Evolutionary conservation across 1,140 invertebrate genomes (phyloP), one percentile per base, ranked within the genome.

Genomic region (Drosophila malerkotliana): DNA sequence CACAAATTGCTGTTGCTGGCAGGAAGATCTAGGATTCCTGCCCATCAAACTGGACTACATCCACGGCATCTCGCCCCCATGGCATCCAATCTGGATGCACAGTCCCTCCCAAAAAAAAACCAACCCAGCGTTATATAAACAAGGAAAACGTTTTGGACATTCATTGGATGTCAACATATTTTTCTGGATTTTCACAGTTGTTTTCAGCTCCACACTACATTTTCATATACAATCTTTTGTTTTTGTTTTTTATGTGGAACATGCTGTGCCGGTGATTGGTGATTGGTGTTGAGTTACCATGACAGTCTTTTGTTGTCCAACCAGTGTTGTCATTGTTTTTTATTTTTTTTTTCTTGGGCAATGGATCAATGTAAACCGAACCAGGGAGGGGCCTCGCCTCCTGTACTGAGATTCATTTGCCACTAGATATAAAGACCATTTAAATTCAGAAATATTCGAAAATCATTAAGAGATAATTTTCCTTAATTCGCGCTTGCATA

Each of bases 141-240:
- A 63, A 64, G 51, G 48, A 69, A 69, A 69, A 57, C 66, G 26
- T 41, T 69, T 59, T 39, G 79, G 60, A 79, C 69, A 85, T 82
- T 85, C 74, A 85, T 85, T 87, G 61, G 79, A 85, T 85, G 81
- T 85, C 81, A 81, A 87, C 78, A 80, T 84, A 85, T 75, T 85
- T 84, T 62, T 72, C 69, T 72, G 49, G 37, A 63, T 41, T 73
- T 69, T 52, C 37, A 37, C 48, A 14, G 12, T 41, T 6, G 41
- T 53, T 66, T 47, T 15, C 15, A 49, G 47, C 7, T 63, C 62
- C 59, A 10, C 48, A 32, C 26, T 7, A 44, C 14, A 44, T 44
- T 5, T 14, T 15, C 10, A 12, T 44, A 44, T 18, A 14, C 15
- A 8, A 8, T 12, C 5, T 15, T 18, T 18, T 18, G 5, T 47